Percentiles rank a stretch among this genome's conserved stretches.
These are phyloP conservation scores for Chondrilla cf. caribensis DNA, from an alignment of 37 sponge, comb jelly and placozoan genomes.

Conservation along the genomic window DNA sequence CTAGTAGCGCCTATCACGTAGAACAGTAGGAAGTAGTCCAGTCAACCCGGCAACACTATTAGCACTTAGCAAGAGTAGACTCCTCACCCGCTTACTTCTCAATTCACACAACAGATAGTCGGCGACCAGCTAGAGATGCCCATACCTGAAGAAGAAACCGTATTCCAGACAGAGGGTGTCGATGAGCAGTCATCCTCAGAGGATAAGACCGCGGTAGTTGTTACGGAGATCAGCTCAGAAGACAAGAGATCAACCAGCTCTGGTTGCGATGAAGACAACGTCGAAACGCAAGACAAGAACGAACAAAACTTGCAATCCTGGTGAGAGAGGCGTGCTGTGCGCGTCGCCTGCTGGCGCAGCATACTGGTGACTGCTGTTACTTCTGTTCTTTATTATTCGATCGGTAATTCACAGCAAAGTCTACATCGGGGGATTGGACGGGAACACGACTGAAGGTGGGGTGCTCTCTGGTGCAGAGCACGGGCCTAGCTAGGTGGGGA, in stretches of 20 bases:
- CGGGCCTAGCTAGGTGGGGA: no score
- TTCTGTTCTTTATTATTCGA: no score
- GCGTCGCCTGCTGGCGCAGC: not conserved
- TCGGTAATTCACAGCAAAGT: conserved; percentile 81
- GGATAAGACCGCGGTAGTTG: not conserved
- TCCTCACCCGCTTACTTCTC: no score
- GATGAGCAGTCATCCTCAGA: not conserved
- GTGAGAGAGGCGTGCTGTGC: not conserved
- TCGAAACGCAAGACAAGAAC: not conserved
- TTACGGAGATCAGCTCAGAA: not conserved
- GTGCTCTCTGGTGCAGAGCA: no score
- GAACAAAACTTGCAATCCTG: conserved; percentile 10
- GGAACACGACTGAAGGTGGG: conserved; percentile 71
- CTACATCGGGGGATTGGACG: conserved; percentile 88
- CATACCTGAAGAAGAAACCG: not conserved
- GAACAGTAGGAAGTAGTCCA: no score
- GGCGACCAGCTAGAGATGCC: conserved; percentile 15
- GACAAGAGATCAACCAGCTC: no score
- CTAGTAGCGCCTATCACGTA: no score
- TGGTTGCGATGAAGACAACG: not conserved
- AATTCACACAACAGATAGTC: no score
- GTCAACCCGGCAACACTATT: no score
- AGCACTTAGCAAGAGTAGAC: no score
- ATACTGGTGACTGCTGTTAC: not conserved
- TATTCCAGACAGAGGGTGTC: not conserved